Conservation (phyloP, 1,140 invertebrate genomes). For the Sitodiplosis mosellana region DNA sequence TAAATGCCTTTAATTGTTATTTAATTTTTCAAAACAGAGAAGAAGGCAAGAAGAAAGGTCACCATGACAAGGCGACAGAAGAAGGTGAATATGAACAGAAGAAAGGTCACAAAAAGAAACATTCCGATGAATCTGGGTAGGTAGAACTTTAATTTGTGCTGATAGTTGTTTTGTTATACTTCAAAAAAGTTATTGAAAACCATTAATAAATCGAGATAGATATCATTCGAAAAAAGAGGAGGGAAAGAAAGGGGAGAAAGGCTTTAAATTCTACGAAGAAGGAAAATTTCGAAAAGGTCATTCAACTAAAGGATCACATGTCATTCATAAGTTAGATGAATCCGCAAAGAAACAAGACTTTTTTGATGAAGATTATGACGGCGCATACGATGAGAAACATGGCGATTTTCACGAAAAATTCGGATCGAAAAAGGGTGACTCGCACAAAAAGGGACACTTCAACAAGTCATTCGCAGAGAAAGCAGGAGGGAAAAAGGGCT, state of each 20-base stretch:
- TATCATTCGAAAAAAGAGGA: constrained; percentile 55
- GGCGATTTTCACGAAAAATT: constrained; percentile 49
- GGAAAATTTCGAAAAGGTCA: constrained; percentile 57
- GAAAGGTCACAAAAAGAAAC: constrained; percentile 52
- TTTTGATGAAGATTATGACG: constrained; percentile 62
- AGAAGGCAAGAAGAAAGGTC: constrained; percentile 37
- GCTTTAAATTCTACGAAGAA: constrained; percentile 35
- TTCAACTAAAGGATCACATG: constrained; percentile 58
- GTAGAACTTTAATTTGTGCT: neutral
- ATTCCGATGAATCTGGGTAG: constrained; percentile 51
- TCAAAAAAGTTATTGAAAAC: too few species aligned
- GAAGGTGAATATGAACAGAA: constrained; percentile 51
- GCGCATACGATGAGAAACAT: constrained; percentile 47
- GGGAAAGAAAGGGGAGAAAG: constrained; percentile 55
- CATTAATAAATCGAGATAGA: too few species aligned
- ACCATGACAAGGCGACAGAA: constrained; percentile 50
- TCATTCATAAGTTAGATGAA: constrained; percentile 56
- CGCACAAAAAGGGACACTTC: constrained; percentile 50
- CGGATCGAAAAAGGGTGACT: constrained; percentile 43
- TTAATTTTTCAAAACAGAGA: too few species aligned
- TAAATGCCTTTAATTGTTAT: too few species aligned
- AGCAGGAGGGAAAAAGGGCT: constrained; percentile 52
- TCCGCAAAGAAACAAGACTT: constrained; percentile 69
- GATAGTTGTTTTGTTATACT: too few species aligned
- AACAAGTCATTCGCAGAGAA: constrained; percentile 49